Conservation (phyloP, 2,113 vertebrate species). For the Oncorhynchus masou region DNA sequence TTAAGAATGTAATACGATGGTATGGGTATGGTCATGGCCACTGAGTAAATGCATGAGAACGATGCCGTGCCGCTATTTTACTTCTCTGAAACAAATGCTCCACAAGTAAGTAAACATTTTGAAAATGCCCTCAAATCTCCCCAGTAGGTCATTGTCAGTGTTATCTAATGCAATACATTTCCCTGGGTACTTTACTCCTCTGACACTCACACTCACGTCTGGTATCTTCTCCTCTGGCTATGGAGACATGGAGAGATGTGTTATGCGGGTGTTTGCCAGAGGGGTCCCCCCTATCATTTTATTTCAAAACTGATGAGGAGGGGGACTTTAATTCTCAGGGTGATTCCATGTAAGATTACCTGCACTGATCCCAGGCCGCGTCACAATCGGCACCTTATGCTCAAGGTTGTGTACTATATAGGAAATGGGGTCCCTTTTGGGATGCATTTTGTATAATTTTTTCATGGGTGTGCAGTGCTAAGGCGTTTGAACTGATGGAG, state of each 20-base stretch:
- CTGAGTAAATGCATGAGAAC: neutral
- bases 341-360: constrained; percentile 56
- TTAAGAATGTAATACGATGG: too few relatives aligned
- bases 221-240: too few relatives aligned
- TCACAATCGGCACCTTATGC: neutral
- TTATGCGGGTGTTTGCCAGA: constrained; percentile 45
- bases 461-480: too few relatives aligned
- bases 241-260: too few relatives aligned
- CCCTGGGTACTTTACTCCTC: constrained; percentile 29
- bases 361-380: constrained; percentile 41
- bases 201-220: too few relatives aligned
- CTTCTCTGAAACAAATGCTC: neutral
- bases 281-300: constrained; percentile 49
- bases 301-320: constrained; percentile 62
- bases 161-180: constrained; percentile 55
- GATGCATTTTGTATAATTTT: too few relatives aligned
- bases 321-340: constrained; percentile 60
- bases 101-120: neutral
- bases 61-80: neutral
- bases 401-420: too few relatives aligned
- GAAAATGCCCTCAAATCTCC: neutral
- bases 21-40: too few relatives aligned
- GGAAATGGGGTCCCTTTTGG: too few relatives aligned
- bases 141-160: neutral
- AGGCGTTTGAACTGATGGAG: too few relatives aligned